phyloP scores from a whole-genome alignment of 1,140 invertebrate genomes.

The Tetramorium alpestre region DNA sequence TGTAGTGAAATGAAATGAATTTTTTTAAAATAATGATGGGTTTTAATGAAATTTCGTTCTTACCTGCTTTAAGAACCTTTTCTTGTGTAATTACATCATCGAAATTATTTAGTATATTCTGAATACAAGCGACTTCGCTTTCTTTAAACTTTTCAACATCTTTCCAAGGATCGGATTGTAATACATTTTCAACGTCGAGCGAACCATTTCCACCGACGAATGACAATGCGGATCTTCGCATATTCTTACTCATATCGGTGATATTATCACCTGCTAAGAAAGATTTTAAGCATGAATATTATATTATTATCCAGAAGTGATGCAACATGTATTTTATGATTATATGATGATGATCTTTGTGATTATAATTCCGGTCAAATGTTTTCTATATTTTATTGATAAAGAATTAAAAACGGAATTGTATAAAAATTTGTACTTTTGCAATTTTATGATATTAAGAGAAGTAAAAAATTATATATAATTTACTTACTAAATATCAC shows the following conservation, averaged over 20 bases:
- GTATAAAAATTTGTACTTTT: not conserved
- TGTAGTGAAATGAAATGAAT: not conserved
- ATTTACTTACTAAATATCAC: not conserved
- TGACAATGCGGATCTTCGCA: slow-evolving; percentile 53
- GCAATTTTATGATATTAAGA: not conserved
- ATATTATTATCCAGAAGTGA: not conserved
- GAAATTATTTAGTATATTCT: slow-evolving; percentile 36
- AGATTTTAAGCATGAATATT: not conserved
- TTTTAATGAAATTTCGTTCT: not conserved
- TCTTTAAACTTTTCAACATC: slow-evolving; percentile 24
- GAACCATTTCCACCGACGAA: slow-evolving; percentile 20
- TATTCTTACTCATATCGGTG: slow-evolving; percentile 3
- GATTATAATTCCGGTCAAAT: not conserved
- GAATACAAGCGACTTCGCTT: not conserved
- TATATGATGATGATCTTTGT: not conserved
- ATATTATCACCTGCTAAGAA: not conserved
- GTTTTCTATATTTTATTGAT: not conserved
- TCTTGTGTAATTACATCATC: not conserved
- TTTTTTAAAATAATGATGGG: not conserved
- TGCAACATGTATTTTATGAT: not conserved
- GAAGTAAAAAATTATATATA: not conserved
- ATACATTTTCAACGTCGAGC: slow-evolving; percentile 45
- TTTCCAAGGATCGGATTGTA: slow-evolving; percentile 3
- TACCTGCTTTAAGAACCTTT: slow-evolving; percentile 3
- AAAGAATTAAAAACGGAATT: not conserved